A percentile compares a stretch with the other conserved stretches of the same genome.
phyloP scores from a whole-genome alignment of 2,888 invertebrate species.

The Lydus trimaculatus region DNA sequence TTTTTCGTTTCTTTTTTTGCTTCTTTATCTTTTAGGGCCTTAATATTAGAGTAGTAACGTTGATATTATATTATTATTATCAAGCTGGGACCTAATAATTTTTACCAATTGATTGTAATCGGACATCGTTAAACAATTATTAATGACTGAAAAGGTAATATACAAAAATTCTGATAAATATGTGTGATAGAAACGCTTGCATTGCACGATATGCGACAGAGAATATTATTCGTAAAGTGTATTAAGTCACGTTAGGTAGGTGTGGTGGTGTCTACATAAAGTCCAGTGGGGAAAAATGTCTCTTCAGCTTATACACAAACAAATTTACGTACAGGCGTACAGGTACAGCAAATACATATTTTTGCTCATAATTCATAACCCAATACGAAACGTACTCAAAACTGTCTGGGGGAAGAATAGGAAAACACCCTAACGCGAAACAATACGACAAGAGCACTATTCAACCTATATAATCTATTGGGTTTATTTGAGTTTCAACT shows the following conservation, averaged over 20 bases:
- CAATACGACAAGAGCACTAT: background rate
- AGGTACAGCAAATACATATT: background rate
- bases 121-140: conserved; percentile 26
- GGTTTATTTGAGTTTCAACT: background rate
- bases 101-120: conserved; percentile 19
- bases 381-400: background rate
- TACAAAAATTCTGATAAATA: conserved; percentile 23
- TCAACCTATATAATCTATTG: background rate
- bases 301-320: background rate
- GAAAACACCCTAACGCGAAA: background rate
- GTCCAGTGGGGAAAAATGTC: background rate
- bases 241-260: conserved; percentile 45
- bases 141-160: conserved; percentile 22
- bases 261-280: conserved; percentile 33
- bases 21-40: background rate
- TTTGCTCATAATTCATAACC: background rate
- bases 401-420: too few species aligned
- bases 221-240: conserved; percentile 34
- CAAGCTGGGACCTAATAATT: background rate
- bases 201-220: conserved; percentile 28
- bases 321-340: too few species aligned
- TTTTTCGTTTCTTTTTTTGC: too few species aligned
- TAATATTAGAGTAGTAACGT: background rate
- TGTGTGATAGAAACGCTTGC: conserved; percentile 27
- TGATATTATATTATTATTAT: conserved; percentile 13